These are phyloP conservation scores for Engystomops pustulosus DNA, from an alignment of 2,113 vertebrate species.

Conservation along the genomic window DNA sequence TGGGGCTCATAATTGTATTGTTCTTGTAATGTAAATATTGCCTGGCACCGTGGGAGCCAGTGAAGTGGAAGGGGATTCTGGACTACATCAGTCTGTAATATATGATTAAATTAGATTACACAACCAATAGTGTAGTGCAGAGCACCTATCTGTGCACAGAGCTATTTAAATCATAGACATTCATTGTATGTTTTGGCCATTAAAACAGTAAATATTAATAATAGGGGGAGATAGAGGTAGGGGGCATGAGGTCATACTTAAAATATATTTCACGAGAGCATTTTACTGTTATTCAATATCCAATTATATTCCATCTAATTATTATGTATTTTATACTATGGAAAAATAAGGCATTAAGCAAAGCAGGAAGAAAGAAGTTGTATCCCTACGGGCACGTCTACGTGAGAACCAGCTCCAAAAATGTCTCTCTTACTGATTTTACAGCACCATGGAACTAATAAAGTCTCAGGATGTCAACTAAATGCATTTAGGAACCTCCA, in stretches of 20 bases:
- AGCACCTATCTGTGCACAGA: slow-evolving; percentile 3
- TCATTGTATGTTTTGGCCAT: background rate
- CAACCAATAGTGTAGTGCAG: slow-evolving; percentile 7
- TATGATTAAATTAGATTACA: slow-evolving; percentile 43
- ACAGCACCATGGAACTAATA: too few relatives aligned
- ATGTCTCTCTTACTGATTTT: too few relatives aligned
- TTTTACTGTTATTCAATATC: background rate
- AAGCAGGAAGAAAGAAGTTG: too few relatives aligned
- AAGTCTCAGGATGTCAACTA: too few relatives aligned
- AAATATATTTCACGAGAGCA: background rate
- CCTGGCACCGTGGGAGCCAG: slow-evolving; percentile 36
- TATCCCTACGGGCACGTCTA: too few relatives aligned
- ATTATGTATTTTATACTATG: background rate
- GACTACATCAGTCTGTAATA: background rate
- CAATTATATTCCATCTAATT: background rate
- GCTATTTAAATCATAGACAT: slow-evolving; percentile 47
- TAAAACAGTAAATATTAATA: background rate
- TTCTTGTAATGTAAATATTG: slow-evolving; percentile 55
- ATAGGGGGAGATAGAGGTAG: background rate
- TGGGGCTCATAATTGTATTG: slow-evolving; percentile 57
- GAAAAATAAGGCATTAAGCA: too few relatives aligned
- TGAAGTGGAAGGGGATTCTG: slow-evolving; percentile 38
- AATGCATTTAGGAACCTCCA: too few relatives aligned
- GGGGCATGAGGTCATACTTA: background rate
- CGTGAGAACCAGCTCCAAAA: too few relatives aligned